Conservation (phyloP, 1,140 invertebrate species). For the Lamellibrachia luymesi region DNA sequence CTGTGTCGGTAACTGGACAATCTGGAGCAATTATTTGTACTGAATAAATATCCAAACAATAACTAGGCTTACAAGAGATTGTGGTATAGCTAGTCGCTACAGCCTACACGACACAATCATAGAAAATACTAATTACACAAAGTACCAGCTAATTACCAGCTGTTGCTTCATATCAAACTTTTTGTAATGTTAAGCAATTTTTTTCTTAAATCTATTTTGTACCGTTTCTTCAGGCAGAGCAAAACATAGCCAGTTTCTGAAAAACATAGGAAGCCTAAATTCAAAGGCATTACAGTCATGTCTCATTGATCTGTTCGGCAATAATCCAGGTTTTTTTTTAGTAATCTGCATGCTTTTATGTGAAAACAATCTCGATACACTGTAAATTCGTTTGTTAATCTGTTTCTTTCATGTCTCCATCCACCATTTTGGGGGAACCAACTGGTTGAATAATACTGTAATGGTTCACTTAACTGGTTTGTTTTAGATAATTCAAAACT, state of each 20-base stretch:
- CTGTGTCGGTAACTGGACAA: background rate
- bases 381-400: no score
- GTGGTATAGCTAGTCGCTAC: no score
- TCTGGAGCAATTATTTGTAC: background rate
- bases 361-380: no score
- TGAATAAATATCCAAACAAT: background rate
- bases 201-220: background rate
- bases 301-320: no score
- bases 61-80: background rate
- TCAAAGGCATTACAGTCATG: background rate
- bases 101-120: background rate
- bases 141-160: background rate
- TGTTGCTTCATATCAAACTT: background rate
- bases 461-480: no score
- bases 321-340: no score
- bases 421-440: no score
- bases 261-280: background rate
- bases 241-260: background rate
- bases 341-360: no score
- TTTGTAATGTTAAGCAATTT: background rate
- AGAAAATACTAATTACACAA: background rate
- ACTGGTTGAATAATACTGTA: no score
- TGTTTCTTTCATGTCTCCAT: no score
- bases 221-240: background rate
- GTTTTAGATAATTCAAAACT: no score